Evolutionary conservation across 1,140 invertebrate species (phyloP), one percentile per base, ranked within the genome.

Genomic region (Lepidurus couesii): DNA sequence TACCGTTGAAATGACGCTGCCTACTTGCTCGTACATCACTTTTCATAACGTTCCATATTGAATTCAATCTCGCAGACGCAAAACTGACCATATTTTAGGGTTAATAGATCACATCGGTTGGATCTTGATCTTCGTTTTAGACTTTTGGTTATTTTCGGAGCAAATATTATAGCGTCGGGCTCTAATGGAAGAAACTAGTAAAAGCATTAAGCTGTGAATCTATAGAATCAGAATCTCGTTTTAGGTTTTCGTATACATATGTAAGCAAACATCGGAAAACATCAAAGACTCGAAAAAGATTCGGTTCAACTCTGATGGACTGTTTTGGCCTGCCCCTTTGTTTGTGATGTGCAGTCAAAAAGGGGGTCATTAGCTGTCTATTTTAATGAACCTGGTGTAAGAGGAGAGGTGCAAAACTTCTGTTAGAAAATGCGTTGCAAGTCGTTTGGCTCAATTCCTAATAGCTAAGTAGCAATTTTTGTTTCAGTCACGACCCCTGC

Each of bases 221-320:
- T 65, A 65, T 21, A 65, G 21, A 65, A 65, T 16, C 53, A 7
- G 53, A 16, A 65, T 13, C 21, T 65, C 53, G n/a, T 65, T 16
- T 21, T 7, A 16, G 13, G 53, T 13, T 16, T 21, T 65, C 34
- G 34, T 34, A 34, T 65, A 13, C 9, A 16, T 65, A 7, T 65
- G 53, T 65, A 65, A 21, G 53, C 53, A 65, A 65, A 65, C n/a
- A 65, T 9, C 53, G 53, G 53, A 65, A 65, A 65, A 65, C 53
- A n/a, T 65, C 53, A 21, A 65, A 21, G 53, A 16, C 53, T 4
- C 16, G 13, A 16, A 21, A 65, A 65, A 21, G 21, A 65, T n/a
- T 65, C 9, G 6, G 9, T 21, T 16, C 53, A 65, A 2, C 13
- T 65, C 53, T 7, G 10, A 16, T 13, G 21, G 16, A n/a, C 21